Evolutionary conservation across 2,113 vertebrate species (phyloP).

Genomic region (Zapornia atra): DNA sequence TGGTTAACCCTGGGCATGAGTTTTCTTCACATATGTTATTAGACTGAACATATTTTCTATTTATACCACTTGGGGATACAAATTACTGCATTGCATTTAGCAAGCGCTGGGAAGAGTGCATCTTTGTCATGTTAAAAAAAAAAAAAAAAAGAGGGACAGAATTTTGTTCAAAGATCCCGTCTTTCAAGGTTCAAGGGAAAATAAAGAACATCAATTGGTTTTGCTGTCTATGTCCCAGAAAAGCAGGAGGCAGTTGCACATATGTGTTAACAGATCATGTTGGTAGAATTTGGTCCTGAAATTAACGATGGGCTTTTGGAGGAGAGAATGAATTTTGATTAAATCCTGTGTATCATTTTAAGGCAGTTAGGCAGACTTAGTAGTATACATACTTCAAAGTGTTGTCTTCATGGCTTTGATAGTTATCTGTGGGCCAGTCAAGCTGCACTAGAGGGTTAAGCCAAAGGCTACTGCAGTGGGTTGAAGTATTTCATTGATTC

Average conservation of each 20-base stretch:
- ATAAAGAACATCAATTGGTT: neutral
- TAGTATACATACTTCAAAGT: neutral
- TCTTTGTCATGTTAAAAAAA: neutral
- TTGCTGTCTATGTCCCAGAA: neutral
- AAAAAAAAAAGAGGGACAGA: neutral
- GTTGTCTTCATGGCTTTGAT: neutral
- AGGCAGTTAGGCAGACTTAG: neutral
- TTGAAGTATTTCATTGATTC: conserved; percentile 24
- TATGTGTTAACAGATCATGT: neutral
- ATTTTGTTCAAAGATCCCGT: neutral
- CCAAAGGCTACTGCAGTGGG: neutral
- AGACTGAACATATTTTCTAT: conserved; percentile 64
- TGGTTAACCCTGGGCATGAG: conserved; percentile 66
- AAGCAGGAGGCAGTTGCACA: neutral
- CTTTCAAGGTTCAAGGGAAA: neutral
- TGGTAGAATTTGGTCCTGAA: conserved; percentile 2
- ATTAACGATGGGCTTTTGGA: neutral
- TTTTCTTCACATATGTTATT: conserved; percentile 72
- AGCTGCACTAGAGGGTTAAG: neutral
- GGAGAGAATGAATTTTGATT: neutral
- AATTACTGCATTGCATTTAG: conserved; percentile 26
- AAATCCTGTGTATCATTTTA: neutral
- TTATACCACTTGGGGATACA: conserved; percentile 60
- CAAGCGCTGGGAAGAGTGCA: neutral
- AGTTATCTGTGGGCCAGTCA: neutral